Conservation (phyloP, 2,797 vertebrate species). For the Anableps anableps region DNA sequence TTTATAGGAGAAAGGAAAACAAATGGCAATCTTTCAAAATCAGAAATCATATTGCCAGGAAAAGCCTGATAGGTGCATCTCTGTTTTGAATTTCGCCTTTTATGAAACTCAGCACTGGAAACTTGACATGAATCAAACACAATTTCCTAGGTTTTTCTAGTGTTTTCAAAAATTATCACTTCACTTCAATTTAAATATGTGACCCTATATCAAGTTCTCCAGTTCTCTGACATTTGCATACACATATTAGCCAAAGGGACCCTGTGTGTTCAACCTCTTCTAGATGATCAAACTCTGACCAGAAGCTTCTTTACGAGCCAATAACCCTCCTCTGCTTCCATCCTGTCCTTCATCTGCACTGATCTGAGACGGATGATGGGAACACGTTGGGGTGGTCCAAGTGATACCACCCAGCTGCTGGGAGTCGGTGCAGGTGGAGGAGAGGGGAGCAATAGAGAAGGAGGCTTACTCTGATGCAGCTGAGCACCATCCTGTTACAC, state of each 20-base stretch:
- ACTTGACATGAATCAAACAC: background rate
- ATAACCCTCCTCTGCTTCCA: slow-evolving; percentile 43
- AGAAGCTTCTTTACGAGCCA: slow-evolving; percentile 43
- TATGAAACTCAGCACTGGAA: background rate
- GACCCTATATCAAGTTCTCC: slow-evolving; percentile 22
- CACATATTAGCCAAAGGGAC: slow-evolving; percentile 38
- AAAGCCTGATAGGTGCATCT: background rate
- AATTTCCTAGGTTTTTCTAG: slow-evolving; percentile 8
- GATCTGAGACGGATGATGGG: slow-evolving; percentile 39
- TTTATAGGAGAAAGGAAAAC: background rate
- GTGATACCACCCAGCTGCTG: slow-evolving; percentile 35
- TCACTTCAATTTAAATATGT: background rate
- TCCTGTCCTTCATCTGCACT: slow-evolving; percentile 62
- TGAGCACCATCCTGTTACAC: slow-evolving; percentile 69
- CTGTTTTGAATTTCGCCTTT: background rate
- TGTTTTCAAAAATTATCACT: slow-evolving; percentile 11
- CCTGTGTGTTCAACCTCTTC: slow-evolving; percentile 63
- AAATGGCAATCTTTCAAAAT: background rate
- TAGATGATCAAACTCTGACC: slow-evolving; percentile 66
- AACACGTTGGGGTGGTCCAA: slow-evolving; percentile 23
- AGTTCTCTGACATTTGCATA: slow-evolving; percentile 20
- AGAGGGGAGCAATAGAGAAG: slow-evolving; percentile 46
- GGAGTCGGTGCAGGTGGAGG: slow-evolving; percentile 64
- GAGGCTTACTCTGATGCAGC: slow-evolving; percentile 44
- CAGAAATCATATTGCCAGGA: background rate